These are phyloP conservation scores for Pyrocephalus nanus DNA, from an alignment of 2,797 vertebrate genomes.

Conservation along the genomic window DNA sequence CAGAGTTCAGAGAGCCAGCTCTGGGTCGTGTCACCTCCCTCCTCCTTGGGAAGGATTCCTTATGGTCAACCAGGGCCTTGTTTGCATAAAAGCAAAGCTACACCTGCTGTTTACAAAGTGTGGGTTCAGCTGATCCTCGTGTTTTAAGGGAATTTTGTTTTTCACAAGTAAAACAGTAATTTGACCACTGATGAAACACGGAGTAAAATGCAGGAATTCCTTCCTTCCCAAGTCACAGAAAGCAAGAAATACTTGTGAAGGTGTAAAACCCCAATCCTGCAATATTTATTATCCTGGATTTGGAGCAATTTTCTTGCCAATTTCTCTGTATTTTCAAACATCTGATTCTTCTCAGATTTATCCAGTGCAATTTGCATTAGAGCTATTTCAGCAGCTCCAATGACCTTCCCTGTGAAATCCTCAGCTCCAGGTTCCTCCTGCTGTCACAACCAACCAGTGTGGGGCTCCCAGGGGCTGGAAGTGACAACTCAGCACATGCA, in stretches of 20 bases:
- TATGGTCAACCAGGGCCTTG: background rate
- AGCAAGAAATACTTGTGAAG: background rate
- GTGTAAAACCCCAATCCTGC: background rate
- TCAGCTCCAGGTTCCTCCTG: background rate
- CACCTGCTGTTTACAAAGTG: background rate
- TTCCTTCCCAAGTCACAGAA: background rate
- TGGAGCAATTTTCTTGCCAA: background rate
- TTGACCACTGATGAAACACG: background rate
- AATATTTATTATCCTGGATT: background rate
- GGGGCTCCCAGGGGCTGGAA: background rate
- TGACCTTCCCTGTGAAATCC: background rate
- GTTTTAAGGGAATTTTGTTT: background rate
- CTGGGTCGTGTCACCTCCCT: background rate
- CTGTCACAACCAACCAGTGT: background rate
- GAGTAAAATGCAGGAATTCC: background rate
- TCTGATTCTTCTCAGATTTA: background rate
- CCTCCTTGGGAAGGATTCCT: background rate
- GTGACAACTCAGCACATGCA: background rate
- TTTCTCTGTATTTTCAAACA: background rate
- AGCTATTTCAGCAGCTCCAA: background rate
- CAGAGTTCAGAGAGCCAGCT: background rate
- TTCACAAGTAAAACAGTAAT: constrained; percentile 17
- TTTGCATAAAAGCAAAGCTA: background rate
- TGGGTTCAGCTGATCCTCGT: background rate
- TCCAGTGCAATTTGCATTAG: background rate